Evolutionary conservation across 1,140 invertebrate species (phyloP).

Genomic region (Batillaria attramentaria): DNA sequence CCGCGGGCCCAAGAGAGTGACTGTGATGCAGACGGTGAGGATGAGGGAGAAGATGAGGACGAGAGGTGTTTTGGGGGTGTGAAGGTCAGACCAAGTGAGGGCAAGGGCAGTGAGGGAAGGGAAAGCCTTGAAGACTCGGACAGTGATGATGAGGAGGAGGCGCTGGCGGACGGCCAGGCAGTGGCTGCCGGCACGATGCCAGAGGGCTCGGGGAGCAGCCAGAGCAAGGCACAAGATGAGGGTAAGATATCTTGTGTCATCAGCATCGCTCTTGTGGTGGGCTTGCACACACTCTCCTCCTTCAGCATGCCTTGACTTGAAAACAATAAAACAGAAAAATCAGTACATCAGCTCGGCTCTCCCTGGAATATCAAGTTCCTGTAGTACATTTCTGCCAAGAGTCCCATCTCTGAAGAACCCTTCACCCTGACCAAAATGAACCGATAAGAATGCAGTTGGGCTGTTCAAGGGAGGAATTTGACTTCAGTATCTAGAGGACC

Average conservation of each 20-base stretch:
- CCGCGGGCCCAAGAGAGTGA: slow-evolving; percentile 27
- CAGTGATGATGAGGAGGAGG: slow-evolving; percentile 28
- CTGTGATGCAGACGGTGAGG: slow-evolving; percentile 32
- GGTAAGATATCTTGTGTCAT: slow-evolving; percentile 33
- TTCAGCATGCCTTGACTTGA: slow-evolving; percentile 25
- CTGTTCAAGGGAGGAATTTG: too few species aligned
- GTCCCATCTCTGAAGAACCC: too few species aligned
- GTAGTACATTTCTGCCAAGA: too few species aligned
- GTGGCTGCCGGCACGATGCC: slow-evolving; percentile 1
- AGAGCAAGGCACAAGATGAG: slow-evolving; percentile 20
- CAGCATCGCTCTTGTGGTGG: slow-evolving; percentile 34
- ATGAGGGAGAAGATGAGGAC: slow-evolving; percentile 31
- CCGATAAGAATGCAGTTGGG: too few species aligned
- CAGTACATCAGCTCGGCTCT: slow-evolving; percentile 17
- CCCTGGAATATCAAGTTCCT: too few species aligned
- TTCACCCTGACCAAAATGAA: too few species aligned
- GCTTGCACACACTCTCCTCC: slow-evolving; percentile 30
- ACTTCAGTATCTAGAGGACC: too few species aligned
- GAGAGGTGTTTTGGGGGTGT: slow-evolving; percentile 14
- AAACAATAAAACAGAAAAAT: neutral
- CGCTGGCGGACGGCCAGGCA: slow-evolving; percentile 5
- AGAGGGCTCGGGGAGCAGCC: slow-evolving; percentile 16
- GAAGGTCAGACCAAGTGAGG: slow-evolving; percentile 18
- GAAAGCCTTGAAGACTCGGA: slow-evolving; percentile 17
- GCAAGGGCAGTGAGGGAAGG: slow-evolving; percentile 17